Conservation (phyloP, 2,113 vertebrate species). For the Patagioenas fasciata region DNA sequence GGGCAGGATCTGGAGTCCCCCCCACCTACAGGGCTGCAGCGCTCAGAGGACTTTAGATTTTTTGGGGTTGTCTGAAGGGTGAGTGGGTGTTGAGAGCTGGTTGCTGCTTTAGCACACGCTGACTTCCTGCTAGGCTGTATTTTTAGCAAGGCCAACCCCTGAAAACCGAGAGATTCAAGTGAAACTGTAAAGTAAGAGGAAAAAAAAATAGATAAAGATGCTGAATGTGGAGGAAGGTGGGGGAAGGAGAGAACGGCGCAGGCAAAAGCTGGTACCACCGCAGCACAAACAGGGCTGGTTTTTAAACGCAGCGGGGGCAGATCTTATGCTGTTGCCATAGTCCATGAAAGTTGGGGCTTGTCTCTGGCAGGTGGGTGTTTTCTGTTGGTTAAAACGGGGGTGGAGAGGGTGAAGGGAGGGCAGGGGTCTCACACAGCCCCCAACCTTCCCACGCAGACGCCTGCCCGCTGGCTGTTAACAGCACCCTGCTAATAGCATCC, state of each 20-base stretch:
- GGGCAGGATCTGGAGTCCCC: neutral
- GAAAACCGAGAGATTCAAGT: neutral
- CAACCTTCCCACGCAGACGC: conserved; percentile 54
- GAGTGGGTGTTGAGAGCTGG: neutral
- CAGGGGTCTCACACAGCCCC: neutral
- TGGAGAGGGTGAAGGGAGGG: neutral
- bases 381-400: rapidly evolving
- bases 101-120: neutral
- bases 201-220: too few relatives aligned
- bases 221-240: neutral
- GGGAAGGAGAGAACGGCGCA: neutral
- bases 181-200: neutral
- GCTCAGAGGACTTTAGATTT: neutral
- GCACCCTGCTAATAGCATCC: conserved; percentile 25
- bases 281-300: neutral
- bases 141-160: conserved; percentile 31
- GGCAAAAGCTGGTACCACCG: neutral
- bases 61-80: neutral
- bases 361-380: neutral
- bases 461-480: conserved; percentile 43
- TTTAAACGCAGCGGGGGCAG: rapidly evolving
- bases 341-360: neutral
- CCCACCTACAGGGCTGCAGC: neutral
- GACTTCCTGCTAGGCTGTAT: conserved; percentile 47
- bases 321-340: rapidly evolving